Evolutionary conservation across 2,797 vertebrate genomes (phyloP).

Genomic region (Spinus olivaceus): DNA sequence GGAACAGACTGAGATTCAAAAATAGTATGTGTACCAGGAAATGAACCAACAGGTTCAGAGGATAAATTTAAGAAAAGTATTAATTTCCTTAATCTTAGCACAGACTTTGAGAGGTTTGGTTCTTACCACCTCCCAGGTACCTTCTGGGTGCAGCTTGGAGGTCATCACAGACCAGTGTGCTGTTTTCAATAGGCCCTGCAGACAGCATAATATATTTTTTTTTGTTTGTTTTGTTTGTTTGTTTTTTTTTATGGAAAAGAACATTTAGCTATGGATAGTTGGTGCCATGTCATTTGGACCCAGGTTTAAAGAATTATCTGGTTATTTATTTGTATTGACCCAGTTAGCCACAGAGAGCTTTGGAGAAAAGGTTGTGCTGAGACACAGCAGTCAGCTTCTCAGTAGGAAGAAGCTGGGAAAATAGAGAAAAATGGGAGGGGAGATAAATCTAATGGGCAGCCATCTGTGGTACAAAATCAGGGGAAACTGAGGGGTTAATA

Average conservation of each 20-base stretch:
- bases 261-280: neutral
- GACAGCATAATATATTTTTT: neutral
- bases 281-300: neutral
- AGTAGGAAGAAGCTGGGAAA: neutral
- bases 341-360: neutral
- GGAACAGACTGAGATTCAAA: neutral
- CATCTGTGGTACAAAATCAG: neutral
- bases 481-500: neutral
- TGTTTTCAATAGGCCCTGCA: neutral
- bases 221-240: too few species aligned
- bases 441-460: neutral
- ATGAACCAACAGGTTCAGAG: rapidly evolving
- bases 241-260: neutral
- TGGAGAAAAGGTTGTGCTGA: neutral
- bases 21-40: neutral
- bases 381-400: neutral
- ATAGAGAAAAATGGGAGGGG: neutral
- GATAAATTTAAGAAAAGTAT: neutral
- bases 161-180: neutral
- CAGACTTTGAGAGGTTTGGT: neutral
- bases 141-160: neutral
- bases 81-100: neutral
- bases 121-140: neutral
- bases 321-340: constrained; percentile 4
- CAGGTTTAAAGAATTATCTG: neutral